Conservation (phyloP, 1,140 invertebrate species). For the Spodoptera frugiperda region DNA sequence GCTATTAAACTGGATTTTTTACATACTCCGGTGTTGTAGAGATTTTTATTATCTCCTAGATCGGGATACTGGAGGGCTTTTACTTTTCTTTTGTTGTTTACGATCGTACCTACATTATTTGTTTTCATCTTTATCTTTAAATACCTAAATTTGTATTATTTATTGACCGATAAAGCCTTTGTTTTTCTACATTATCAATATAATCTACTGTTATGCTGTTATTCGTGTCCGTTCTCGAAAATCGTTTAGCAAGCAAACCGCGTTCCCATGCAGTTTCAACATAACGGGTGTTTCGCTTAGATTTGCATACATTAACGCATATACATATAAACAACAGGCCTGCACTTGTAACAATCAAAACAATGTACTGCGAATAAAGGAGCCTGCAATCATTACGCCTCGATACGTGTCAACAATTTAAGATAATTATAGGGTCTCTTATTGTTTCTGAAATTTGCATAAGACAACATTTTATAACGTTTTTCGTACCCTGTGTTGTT, state of each 20-base stretch:
- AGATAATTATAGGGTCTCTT: slow-evolving; percentile 45
- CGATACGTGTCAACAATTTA: slow-evolving; percentile 59
- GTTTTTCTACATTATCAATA: background rate
- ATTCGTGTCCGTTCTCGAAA: slow-evolving; percentile 34
- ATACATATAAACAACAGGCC: slow-evolving; percentile 3
- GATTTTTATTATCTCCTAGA: slow-evolving; percentile 33
- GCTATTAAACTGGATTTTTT: slow-evolving; percentile 64
- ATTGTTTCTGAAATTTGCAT: slow-evolving; percentile 57
- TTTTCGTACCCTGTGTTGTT: slow-evolving; percentile 15
- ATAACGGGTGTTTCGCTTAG: slow-evolving; percentile 53
- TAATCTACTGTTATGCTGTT: slow-evolving; percentile 45
- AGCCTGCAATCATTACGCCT: slow-evolving; percentile 64
- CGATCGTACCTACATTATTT: background rate
- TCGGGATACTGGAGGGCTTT: background rate
- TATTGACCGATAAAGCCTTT: background rate
- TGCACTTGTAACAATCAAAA: slow-evolving; percentile 72
- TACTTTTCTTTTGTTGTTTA: background rate
- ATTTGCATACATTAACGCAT: slow-evolving; percentile 63
- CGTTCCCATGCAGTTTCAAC: slow-evolving; percentile 60
- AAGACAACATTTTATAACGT: slow-evolving; percentile 54
- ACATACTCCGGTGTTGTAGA: slow-evolving; percentile 6
- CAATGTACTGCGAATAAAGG: slow-evolving; percentile 54
- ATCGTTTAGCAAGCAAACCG: slow-evolving; percentile 51
- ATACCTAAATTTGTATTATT: background rate
- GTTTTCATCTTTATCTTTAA: background rate